These are phyloP conservation scores for Cydia splendana DNA, from an alignment of 1,140 invertebrate species.

Conservation along the genomic window DNA sequence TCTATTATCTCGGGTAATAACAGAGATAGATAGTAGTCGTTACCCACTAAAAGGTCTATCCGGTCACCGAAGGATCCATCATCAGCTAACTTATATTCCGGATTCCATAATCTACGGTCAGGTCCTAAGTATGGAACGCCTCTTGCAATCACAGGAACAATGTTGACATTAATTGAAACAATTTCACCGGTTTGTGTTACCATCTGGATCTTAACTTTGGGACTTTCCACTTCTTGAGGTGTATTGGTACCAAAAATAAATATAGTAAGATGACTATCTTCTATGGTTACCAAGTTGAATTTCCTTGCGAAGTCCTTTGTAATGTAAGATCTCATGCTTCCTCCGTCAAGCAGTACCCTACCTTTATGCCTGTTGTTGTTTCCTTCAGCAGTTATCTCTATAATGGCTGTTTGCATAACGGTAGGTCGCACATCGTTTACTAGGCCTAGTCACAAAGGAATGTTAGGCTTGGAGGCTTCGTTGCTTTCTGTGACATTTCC, in stretches of 20 bases:
- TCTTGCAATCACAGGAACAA: background rate
- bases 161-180: background rate
- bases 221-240: background rate
- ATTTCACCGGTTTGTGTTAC: background rate
- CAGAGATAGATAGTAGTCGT: constrained; percentile 32
- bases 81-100: constrained; percentile 8
- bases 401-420: constrained; percentile 28
- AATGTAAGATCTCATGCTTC: constrained; percentile 19
- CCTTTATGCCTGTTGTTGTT: background rate
- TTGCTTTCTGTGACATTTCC: too few species aligned
- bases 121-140: background rate
- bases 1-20: background rate
- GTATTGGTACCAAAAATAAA: background rate
- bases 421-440: background rate
- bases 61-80: constrained; percentile 9
- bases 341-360: constrained; percentile 17
- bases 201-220: too few species aligned
- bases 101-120: background rate
- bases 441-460: too few species aligned
- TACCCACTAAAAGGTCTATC: constrained; percentile 33
- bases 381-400: background rate
- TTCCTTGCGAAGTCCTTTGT: background rate
- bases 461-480: too few species aligned
- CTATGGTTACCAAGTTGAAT: background rate
- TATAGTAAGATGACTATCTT: background rate